Base-by-base conservation (phyloP, 2,797 vertebrate genomes). In the Coendou prehensilis region DNA sequence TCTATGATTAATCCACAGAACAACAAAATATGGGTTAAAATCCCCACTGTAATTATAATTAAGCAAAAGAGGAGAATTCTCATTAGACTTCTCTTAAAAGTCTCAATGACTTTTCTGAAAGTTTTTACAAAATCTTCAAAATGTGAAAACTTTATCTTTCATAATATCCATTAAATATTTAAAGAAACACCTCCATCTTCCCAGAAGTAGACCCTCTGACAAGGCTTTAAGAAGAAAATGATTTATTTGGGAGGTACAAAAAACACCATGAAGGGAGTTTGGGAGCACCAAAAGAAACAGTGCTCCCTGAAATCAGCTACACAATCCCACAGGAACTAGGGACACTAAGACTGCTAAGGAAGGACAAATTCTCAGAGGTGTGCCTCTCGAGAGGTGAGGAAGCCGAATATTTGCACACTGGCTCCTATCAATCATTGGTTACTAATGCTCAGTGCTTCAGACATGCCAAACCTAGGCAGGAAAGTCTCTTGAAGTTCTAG, bases 61-160 rank as follows among this genome's bases (percentile, higher is more conserved):
- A 45, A 76, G 86, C 63, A 50, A 54, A 87, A 81, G 6, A 75
- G 41, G 47, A 67, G 63, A 87, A 54, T 56, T 83, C 59, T 87
- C 54, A 18, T 61, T 41, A 37, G 61, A 69, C 13, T 61, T 63
- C 45, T 30, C 18, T 47, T 75, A 47, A 47, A 45, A 75, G 71
- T 47, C 71, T 50, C 10, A 71, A 92, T 50, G 47, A 33, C 18
- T 79, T 87, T 85, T 80, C 87, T 18, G 7, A 90, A 73, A 18
- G 17, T 23, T 22, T 88, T 83, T 6, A 7, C 84, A 90, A 95
- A 76, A 57, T 84, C 61, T 95, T 94, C 69, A 80, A 80, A 89
- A 69, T 41, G 8, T 41, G 20, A 57, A 88, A 71, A 52, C 8
- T 33, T 56, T n/a, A 63, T 67, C 37, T 91, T 92, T 52, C 37